Conservation (phyloP, 2,797 vertebrate species). For the Emys orbicularis region DNA sequence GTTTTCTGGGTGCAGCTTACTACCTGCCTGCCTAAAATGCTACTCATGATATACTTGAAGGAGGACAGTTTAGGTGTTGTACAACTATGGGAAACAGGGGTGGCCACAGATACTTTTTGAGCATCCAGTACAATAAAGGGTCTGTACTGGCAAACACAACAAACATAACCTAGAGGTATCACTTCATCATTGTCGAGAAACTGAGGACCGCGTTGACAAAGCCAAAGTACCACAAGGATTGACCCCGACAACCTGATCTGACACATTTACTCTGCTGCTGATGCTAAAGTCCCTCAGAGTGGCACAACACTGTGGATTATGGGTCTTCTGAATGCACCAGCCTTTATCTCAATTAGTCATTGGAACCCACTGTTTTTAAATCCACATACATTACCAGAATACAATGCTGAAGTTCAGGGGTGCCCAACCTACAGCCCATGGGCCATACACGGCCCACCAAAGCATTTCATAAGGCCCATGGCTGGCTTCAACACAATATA, state of each 20-base stretch:
- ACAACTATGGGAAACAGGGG: background rate
- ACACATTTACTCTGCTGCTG: background rate
- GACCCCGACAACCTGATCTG: background rate
- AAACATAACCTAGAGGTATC: background rate
- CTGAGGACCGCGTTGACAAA: background rate
- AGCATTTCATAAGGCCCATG: too few species aligned
- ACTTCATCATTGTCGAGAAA: background rate
- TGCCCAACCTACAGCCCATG: too few species aligned
- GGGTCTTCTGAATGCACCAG: background rate
- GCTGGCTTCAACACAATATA: too few species aligned
- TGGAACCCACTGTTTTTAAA: background rate
- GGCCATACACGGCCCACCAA: too few species aligned
- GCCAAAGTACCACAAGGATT: background rate
- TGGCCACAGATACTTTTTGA: background rate
- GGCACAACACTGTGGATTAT: background rate
- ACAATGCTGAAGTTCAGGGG: fast-evolving
- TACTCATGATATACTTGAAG: background rate
- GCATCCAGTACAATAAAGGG: background rate
- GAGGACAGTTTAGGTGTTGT: background rate
- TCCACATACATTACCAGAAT: background rate
- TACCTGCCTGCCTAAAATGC: background rate
- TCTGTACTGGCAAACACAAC: background rate
- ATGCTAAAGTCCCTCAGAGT: background rate
- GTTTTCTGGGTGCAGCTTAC: background rate
- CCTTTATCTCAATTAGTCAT: background rate